Conservation (phyloP, 1,140 invertebrate genomes). For the Cheumatopsyche charites region DNA sequence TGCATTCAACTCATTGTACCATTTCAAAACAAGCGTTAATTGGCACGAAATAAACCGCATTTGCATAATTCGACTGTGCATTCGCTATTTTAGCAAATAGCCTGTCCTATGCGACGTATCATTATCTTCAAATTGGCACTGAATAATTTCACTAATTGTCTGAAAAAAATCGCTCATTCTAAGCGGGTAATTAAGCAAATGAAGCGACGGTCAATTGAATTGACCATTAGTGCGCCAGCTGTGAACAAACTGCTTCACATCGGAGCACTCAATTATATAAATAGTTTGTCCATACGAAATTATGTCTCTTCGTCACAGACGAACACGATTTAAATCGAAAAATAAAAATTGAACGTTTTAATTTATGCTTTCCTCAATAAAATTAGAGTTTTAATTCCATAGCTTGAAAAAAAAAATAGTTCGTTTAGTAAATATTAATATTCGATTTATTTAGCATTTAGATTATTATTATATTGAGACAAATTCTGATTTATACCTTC, state of each 20-base stretch:
- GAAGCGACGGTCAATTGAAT: constrained; percentile 36
- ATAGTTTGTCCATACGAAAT: neutral
- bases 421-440: too few species aligned
- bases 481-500: too few species aligned
- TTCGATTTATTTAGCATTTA: too few species aligned
- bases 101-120: too few species aligned
- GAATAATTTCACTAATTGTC: constrained; percentile 18
- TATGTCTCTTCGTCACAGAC: neutral
- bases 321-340: neutral
- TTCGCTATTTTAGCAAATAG: too few species aligned
- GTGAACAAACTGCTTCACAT: constrained; percentile 9
- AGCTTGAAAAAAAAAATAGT: neutral
- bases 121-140: neutral
- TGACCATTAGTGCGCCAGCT: constrained; percentile 34
- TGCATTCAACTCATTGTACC: too few species aligned
- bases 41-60: too few species aligned
- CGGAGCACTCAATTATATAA: constrained; percentile 17
- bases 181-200: constrained; percentile 43
- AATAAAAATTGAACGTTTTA: neutral
- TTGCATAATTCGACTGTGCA: too few species aligned
- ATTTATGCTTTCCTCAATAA: neutral
- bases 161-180: constrained; percentile 23
- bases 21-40: too few species aligned
- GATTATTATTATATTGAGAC: too few species aligned
- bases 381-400: neutral